These are phyloP conservation scores for Villa cingulata DNA, from an alignment of 2,888 invertebrate genomes.

Conservation along the genomic window DNA sequence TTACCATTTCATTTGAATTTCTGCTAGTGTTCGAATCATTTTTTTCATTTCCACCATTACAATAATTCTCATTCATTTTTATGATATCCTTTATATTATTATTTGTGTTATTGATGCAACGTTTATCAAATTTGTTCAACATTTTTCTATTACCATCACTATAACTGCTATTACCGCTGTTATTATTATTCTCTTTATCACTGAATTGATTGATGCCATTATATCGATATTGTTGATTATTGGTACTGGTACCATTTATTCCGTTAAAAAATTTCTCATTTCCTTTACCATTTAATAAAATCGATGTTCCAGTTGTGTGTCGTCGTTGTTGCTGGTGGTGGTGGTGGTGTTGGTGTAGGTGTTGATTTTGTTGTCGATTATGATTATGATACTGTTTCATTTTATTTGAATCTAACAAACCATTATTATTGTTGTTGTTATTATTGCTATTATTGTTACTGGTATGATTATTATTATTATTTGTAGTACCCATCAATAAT, in stretches of 20 bases:
- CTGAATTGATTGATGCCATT: too few species aligned
- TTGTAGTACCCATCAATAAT: conserved; percentile 27
- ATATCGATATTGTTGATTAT: too few species aligned
- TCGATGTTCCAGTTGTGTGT: background rate
- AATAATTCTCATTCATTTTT: too few species aligned
- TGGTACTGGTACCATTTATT: too few species aligned
- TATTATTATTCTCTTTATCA: background rate
- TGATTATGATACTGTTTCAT: background rate
- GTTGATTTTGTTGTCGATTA: too few species aligned
- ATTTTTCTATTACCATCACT: background rate
- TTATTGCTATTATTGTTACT: conserved; percentile 9
- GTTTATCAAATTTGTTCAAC: background rate
- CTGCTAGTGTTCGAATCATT: conserved; percentile 10
- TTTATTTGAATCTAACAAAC: background rate
- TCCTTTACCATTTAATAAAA: too few species aligned
- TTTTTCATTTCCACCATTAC: too few species aligned
- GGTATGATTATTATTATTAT: conserved; percentile 6
- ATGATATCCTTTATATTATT: too few species aligned
- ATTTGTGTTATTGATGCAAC: background rate
- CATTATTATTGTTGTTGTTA: conserved; percentile 7
- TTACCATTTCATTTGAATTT: conserved; percentile 16
- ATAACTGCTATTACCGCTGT: background rate
- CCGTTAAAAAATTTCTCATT: too few species aligned
- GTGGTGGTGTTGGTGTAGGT: conserved; percentile 8
- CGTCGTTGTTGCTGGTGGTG: conserved; percentile 9